Evolutionary conservation across 2,888 invertebrate species (phyloP).

Genomic region (Pachliopta kotzebuea): DNA sequence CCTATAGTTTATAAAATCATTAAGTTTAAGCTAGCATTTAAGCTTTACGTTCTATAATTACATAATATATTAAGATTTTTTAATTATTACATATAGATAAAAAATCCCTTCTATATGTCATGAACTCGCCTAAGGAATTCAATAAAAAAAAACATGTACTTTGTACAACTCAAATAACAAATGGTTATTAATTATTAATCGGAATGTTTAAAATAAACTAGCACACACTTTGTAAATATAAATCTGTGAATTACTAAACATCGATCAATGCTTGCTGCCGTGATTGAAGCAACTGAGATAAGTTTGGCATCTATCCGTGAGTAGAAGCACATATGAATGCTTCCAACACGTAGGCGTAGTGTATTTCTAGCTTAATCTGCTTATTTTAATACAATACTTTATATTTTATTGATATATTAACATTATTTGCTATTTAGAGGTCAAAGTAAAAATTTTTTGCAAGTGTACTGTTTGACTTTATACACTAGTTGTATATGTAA

Average conservation of each 20-base stretch:
- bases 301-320: constrained; percentile 27
- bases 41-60: no score
- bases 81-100: no score
- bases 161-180: neutral
- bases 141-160: no score
- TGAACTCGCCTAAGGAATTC: no score
- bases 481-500: neutral
- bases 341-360: constrained; percentile 27
- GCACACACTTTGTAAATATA: constrained; percentile 23
- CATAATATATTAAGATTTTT: no score
- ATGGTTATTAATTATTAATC: constrained; percentile 15
- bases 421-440: constrained; percentile 22
- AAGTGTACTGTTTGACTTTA: neutral
- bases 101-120: no score
- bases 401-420: constrained; percentile 13
- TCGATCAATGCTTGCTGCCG: constrained; percentile 25
- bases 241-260: constrained; percentile 24
- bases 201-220: constrained; percentile 23
- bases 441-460: constrained; percentile 8
- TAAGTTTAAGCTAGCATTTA: no score
- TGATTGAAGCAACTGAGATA: constrained; percentile 24
- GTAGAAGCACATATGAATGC: constrained; percentile 24
- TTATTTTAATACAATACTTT: constrained; percentile 20
- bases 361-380: constrained; percentile 27
- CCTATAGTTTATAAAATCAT: no score